A percentile compares a stretch with the other conserved stretches of the same genome.
These are phyloP conservation scores for Lobophora halterata DNA, from an alignment of 2,888 invertebrate genomes.

Conservation along the genomic window DNA sequence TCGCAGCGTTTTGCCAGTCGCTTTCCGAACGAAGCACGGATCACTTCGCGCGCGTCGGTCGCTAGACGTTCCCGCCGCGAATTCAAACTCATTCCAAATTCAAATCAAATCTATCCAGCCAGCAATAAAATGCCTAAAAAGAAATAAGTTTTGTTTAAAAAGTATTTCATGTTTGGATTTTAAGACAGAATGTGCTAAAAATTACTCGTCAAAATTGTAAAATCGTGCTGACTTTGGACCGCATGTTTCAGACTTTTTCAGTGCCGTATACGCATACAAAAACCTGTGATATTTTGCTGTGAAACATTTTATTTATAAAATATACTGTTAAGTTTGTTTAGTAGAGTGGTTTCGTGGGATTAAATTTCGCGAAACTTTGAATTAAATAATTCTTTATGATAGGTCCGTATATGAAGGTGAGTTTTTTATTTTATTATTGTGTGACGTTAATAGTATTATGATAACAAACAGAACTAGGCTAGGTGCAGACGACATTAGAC, in stretches of 20 bases:
- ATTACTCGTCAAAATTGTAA: constrained; percentile 42
- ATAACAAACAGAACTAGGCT: constrained; percentile 21
- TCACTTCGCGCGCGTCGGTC: constrained; percentile 52
- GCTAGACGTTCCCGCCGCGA: constrained; percentile 58
- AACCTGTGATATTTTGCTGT: constrained; percentile 72
- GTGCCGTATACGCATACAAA: constrained; percentile 33
- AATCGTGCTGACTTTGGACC: constrained; percentile 54
- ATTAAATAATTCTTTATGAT: constrained; percentile 74
- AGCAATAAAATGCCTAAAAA: constrained; percentile 69
- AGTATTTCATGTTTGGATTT: constrained; percentile 28
- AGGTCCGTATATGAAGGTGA: constrained; percentile 80
- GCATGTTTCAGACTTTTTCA: constrained; percentile 43
- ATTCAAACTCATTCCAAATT: constrained; percentile 55
- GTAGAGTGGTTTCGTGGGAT: constrained; percentile 69
- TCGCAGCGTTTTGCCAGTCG: constrained; percentile 68
- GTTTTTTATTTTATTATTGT: constrained; percentile 40
- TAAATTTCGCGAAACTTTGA: constrained; percentile 68
- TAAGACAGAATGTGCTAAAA: constrained; percentile 51
- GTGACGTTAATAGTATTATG: constrained; percentile 28
- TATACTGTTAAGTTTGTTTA: constrained; percentile 27
- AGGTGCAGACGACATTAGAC: constrained; percentile 5
- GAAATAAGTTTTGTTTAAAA: constrained; percentile 50
- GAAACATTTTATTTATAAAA: constrained; percentile 44
- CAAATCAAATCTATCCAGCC: constrained; percentile 39
- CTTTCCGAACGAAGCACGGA: constrained; percentile 63